These are phyloP conservation scores for Hycleus cichorii DNA, from an alignment of 1,140 invertebrate genomes.

Conservation along the genomic window DNA sequence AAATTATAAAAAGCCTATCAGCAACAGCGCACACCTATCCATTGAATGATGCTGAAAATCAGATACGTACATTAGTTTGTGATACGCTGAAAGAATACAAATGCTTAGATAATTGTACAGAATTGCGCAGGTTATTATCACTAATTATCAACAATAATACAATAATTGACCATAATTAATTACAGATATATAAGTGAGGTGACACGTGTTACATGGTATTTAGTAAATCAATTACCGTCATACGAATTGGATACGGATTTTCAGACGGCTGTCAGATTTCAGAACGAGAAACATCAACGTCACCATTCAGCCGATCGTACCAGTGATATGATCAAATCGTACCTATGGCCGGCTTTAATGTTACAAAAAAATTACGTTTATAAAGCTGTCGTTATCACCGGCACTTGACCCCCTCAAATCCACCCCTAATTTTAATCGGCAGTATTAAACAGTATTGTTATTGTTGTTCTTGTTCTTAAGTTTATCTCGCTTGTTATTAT, in stretches of 20 bases:
- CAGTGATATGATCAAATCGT: constrained; percentile 53
- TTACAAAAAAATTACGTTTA: constrained; percentile 51
- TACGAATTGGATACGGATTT: constrained; percentile 56
- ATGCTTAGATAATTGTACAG: constrained; percentile 47
- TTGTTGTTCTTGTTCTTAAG: neutral
- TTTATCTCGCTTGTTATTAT: neutral
- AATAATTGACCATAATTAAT: neutral
- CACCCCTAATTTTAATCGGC: no score
- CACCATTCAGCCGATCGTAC: constrained; percentile 49
- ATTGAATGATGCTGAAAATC: constrained; percentile 53
- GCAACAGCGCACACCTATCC: constrained; percentile 50
- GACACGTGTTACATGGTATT: constrained; percentile 50
- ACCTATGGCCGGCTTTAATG: constrained; percentile 57
- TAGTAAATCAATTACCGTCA: constrained; percentile 51
- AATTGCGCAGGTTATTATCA: constrained; percentile 37
- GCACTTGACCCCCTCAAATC: constrained; percentile 10
- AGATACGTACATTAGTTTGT: constrained; percentile 36
- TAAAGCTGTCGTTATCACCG: constrained; percentile 53
- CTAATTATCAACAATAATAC: no score
- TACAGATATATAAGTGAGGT: constrained; percentile 48
- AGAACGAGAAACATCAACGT: constrained; percentile 50
- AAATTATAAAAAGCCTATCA: constrained; percentile 37
- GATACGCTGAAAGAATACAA: constrained; percentile 54
- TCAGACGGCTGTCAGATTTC: constrained; percentile 47
- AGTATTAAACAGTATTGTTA: neutral